Evolutionary conservation across 2,113 vertebrate genomes (phyloP).

Genomic region (Phodopus roborovskii): DNA sequence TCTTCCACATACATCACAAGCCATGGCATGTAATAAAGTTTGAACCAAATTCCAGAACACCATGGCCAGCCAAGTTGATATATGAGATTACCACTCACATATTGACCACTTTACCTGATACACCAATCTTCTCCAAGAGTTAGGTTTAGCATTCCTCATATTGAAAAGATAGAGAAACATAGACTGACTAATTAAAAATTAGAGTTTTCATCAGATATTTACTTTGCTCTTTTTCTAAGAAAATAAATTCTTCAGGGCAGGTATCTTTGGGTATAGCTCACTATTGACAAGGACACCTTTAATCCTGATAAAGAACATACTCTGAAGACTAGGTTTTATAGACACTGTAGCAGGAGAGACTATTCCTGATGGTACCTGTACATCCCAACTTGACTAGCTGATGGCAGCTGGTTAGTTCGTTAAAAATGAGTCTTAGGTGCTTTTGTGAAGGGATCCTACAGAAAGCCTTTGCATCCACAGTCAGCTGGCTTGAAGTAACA

Average conservation of each 20-base stretch:
- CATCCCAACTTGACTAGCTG: accelerated
- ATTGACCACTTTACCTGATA: not conserved
- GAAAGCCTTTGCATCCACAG: not conserved
- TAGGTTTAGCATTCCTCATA: no score
- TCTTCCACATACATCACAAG: not conserved
- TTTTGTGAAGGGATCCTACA: not conserved
- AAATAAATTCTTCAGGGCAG: not conserved
- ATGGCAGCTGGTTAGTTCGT: accelerated
- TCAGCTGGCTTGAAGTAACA: not conserved
- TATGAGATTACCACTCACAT: no score
- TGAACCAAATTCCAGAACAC: not conserved
- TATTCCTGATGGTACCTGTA: not conserved
- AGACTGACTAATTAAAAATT: not conserved
- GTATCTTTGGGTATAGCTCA: not conserved
- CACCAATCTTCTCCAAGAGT: not conserved
- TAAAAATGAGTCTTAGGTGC: not conserved
- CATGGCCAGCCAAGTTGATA: accelerated
- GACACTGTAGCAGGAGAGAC: not conserved
- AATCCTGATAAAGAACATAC: accelerated
- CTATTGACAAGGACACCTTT: not conserved
- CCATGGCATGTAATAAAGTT: not conserved
- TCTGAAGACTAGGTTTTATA: not conserved
- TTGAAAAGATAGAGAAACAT: not conserved
- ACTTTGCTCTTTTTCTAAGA: not conserved
- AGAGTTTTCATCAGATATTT: not conserved